Percentiles rank a stretch among this genome's conserved stretches.
Conservation (phyloP, 2,113 vertebrate genomes). For the Brachyhypopomus occidentalis region DNA sequence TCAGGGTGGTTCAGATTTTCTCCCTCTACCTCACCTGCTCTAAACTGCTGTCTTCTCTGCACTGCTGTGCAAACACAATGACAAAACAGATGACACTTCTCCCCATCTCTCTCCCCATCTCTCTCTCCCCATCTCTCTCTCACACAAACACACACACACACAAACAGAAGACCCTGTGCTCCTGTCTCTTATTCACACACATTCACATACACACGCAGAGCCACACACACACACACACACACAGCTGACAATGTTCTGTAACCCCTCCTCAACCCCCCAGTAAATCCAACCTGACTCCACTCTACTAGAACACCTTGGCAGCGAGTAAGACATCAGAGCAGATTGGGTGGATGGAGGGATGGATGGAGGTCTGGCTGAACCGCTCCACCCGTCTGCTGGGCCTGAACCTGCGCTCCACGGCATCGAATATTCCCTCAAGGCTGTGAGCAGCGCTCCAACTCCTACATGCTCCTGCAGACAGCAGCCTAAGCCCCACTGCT, state of each 20-base stretch:
- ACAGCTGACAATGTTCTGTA: neutral
- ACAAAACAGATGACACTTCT: constrained; percentile 44
- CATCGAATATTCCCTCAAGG: too few species aligned
- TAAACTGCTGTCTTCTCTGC: constrained; percentile 21
- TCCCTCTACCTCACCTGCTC: constrained; percentile 13
- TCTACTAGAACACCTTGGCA: too few species aligned
- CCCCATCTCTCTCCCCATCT: neutral
- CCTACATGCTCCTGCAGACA: too few species aligned
- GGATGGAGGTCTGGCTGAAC: too few species aligned
- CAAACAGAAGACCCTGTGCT: neutral
- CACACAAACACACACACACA: constrained; percentile 3
- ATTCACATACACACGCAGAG: neutral
- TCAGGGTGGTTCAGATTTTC: constrained; percentile 23
- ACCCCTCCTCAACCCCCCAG: too few species aligned
- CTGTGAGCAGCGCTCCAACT: too few species aligned
- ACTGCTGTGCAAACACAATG: constrained; percentile 38
- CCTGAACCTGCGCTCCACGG: too few species aligned
- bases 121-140: constrained; percentile 23
- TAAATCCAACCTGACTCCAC: too few species aligned
- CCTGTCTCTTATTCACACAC: neutral
- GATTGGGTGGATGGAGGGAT: too few species aligned
- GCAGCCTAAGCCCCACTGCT: too few species aligned
- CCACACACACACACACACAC: neutral
- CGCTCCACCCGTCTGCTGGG: too few species aligned
- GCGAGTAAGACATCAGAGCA: too few species aligned